Evolutionary conservation across 2,113 vertebrate species (phyloP).

Genomic region (Vireo altiloquus): DNA sequence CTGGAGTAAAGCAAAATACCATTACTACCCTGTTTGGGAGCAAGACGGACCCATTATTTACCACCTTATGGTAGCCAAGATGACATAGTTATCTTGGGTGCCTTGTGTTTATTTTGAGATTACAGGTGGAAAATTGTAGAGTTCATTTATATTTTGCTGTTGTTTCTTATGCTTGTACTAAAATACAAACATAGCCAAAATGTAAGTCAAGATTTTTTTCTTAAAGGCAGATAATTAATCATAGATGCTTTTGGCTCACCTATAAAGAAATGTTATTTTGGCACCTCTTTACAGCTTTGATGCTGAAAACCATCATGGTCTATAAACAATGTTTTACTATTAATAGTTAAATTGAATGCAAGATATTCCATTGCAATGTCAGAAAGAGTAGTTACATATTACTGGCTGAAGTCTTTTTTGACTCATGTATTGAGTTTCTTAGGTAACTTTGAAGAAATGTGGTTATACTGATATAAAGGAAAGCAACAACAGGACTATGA

Average conservation of each 20-base stretch:
- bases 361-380: neutral
- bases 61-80: neutral
- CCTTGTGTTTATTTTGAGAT: slow-evolving; percentile 7
- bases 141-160: slow-evolving; percentile 13
- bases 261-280: neutral
- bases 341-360: neutral
- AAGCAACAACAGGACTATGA: neutral
- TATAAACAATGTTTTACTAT: neutral
- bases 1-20: neutral
- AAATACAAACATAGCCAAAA: neutral
- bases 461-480: neutral
- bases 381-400: neutral
- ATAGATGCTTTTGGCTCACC: neutral
- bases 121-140: neutral
- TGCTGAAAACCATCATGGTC: neutral
- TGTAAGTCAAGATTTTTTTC: neutral
- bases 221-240: neutral
- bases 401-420: neutral
- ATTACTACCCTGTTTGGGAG: neutral
- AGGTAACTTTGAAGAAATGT: neutral
- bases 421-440: neutral
- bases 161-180: neutral
- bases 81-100: neutral
- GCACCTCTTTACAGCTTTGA: neutral
- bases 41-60: neutral